phyloP scores from a whole-genome alignment of 2,888 invertebrate species.

The Candidula unifasciata region DNA sequence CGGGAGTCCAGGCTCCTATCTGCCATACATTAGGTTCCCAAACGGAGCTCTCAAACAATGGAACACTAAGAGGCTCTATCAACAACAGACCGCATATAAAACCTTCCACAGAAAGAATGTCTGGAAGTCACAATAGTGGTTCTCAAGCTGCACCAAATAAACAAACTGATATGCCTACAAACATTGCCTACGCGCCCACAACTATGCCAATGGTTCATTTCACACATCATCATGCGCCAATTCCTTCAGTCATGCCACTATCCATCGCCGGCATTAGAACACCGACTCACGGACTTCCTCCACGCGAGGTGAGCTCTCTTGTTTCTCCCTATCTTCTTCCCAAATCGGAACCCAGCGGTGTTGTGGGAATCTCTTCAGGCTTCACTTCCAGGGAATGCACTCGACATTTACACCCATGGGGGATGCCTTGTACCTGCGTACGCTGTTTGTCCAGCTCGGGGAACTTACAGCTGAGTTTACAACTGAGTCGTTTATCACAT shows the following conservation, averaged over 20 bases:
- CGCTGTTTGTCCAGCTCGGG: constrained; percentile 50
- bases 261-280: constrained; percentile 8
- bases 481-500: constrained; percentile 50
- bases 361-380: not conserved
- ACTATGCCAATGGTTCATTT: not conserved
- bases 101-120: not conserved
- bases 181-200: not conserved
- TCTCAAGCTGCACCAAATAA: not conserved
- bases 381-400: constrained; percentile 3
- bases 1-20: not conserved
- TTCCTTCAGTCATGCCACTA: constrained; percentile 7
- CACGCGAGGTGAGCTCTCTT: not conserved
- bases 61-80: not conserved
- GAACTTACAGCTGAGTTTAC: constrained; percentile 36
- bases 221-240: not conserved
- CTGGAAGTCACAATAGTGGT: not conserved
- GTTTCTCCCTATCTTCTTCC: not conserved
- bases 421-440: constrained; percentile 52
- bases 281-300: not conserved
- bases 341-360: not conserved
- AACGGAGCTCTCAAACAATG: not conserved
- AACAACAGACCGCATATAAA: not conserved
- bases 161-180: not conserved
- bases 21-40: constrained; percentile 3
- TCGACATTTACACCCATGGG: constrained; percentile 21